Base-by-base conservation (phyloP, 2,113 vertebrate genomes). In the Taxidea taxus region DNA sequence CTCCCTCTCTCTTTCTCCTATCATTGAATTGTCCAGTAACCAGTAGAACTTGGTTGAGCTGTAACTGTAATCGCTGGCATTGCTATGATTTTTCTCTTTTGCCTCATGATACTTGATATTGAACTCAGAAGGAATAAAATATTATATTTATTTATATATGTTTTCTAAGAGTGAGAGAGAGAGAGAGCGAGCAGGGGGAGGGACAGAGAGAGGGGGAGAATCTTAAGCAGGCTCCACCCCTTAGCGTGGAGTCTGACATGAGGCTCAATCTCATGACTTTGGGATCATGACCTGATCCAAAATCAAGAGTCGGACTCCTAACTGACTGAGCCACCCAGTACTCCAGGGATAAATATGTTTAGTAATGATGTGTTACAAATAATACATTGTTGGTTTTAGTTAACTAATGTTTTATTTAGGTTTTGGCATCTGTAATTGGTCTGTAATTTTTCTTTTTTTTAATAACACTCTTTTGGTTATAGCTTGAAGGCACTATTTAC, bases 401-500 rank as follows among this genome's bases (percentile, higher is more conserved):
- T 78, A 47, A 47, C 10, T 42, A 60, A 51, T 83, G 15, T 80
- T 92, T 86, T 86, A 89, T 74, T 95, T 80, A 86, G 39, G 47
- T 86, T 89, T 93, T 68, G 31, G 10, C 13, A 27, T 85, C 70
- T 68, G 29, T 72, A 85, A 90, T 80, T 85, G 29, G 10, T 39
- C 4, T 85, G 47, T 64, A n/a, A 6, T 20, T n/a, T 74, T 75
- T 64, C n/a, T 13, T 7, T 72, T 47, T 66, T 81, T 74, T 39
- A 14, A 85, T 1, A 75, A 5, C 16, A 56, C 0, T 29, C 56
- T 90, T n/a, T 91, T 27, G 6, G 21, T 89, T 72, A 39, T 54
- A 92, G 39, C 27, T 93, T 90, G 51, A 90, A 95, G 47, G 47
- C 54, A 90, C 82, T 81, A 66, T 39, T 90, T 81, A 75, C 74